Evolutionary conservation across 2,113 vertebrate species (phyloP).

Genomic region (Dendropsophus ebraccatus): DNA sequence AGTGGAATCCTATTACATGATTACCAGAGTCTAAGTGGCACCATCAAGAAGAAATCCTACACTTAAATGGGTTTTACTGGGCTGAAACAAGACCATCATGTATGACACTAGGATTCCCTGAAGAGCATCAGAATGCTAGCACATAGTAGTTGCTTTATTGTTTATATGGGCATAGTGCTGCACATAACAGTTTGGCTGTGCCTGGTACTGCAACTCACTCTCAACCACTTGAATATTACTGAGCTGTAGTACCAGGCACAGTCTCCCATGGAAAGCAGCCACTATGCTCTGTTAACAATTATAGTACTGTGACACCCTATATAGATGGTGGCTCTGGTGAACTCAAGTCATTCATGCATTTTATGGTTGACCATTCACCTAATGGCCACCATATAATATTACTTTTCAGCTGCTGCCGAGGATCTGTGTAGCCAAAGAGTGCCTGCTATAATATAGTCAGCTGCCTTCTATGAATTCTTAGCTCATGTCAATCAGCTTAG

Average conservation of each 20-base stretch:
- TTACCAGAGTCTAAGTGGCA: background rate
- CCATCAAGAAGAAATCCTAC: background rate
- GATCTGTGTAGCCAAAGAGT: too few species aligned
- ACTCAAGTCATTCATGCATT: too few species aligned
- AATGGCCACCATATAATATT: too few species aligned
- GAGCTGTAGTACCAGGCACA: background rate
- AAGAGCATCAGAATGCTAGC: background rate
- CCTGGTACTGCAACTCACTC: background rate
- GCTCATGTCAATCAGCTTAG: too few species aligned
- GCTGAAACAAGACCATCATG: background rate
- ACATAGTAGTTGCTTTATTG: background rate
- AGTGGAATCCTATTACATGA: background rate
- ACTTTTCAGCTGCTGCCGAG: too few species aligned
- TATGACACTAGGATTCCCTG: background rate
- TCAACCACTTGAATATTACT: background rate
- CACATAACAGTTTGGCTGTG: background rate
- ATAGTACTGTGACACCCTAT: too few species aligned
- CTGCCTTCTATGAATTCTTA: too few species aligned
- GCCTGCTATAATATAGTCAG: background rate
- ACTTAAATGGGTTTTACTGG: background rate
- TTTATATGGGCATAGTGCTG: background rate
- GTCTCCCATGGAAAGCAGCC: background rate
- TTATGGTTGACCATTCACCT: too few species aligned
- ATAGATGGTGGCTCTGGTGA: too few species aligned
- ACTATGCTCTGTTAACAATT: too few species aligned